Evolutionary conservation across 2,797 vertebrate genomes (phyloP).

Genomic region (Petrocephalus sullivani): DNA sequence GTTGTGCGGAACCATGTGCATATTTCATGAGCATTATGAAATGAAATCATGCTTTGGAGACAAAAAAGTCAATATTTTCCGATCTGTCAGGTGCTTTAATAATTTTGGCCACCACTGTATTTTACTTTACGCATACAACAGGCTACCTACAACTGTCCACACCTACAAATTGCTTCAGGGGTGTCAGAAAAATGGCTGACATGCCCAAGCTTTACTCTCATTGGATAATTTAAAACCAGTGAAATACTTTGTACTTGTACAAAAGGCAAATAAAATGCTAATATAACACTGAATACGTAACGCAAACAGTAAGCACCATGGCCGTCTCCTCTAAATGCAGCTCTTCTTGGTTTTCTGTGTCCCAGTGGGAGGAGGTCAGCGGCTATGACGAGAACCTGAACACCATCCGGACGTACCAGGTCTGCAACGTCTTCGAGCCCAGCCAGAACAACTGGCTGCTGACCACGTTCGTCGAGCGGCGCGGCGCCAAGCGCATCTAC

Average conservation of each 20-base stretch:
- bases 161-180: not conserved
- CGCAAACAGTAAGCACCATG: not conserved
- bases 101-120: no score
- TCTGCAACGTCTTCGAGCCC: conserved; percentile 95
- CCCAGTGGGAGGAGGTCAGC: conserved; percentile 96
- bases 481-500: conserved; percentile 88
- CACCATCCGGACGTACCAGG: conserved; percentile 97
- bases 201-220: not conserved
- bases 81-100: no score
- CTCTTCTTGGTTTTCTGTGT: not conserved
- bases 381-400: conserved; percentile 98
- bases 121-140: no score
- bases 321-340: not conserved
- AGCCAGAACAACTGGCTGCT: conserved; percentile 99
- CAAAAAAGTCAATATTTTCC: no score
- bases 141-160: not conserved
- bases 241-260: not conserved
- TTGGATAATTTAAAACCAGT: not conserved
- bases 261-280: not conserved
- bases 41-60: no score
- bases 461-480: conserved; percentile 90
- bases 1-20: no score
- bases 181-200: not conserved
- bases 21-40: no score
- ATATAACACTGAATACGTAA: not conserved